These are phyloP conservation scores for Macrobrachium rosenbergii DNA, from an alignment of 1,140 invertebrate species.

Conservation along the genomic window DNA sequence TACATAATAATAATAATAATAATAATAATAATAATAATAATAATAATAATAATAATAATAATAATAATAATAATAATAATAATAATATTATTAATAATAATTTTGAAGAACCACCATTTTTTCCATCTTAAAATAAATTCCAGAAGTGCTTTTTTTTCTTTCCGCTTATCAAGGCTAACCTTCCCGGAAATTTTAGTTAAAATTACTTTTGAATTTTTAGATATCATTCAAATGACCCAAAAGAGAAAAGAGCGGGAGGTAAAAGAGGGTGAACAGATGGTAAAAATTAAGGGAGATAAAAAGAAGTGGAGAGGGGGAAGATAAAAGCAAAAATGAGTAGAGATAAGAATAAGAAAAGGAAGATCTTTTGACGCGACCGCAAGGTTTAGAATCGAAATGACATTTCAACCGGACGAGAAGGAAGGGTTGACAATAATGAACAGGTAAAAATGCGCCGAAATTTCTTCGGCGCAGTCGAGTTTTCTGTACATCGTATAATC, in stretches of 20 bases:
- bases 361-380: too few relatives aligned
- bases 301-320: not conserved
- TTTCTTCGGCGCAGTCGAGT: too few relatives aligned
- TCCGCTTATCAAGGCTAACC: too few relatives aligned
- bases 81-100: too few relatives aligned
- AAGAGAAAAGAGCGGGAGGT: not conserved
- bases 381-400: not conserved
- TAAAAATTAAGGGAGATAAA: not conserved
- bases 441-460: too few relatives aligned
- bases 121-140: too few relatives aligned
- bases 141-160: too few relatives aligned
- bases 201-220: too few relatives aligned
- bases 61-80: not conserved
- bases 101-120: too few relatives aligned
- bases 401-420: not conserved
- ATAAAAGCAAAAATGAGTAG: not conserved
- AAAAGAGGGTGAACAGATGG: not conserved
- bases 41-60: not conserved
- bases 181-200: too few relatives aligned
- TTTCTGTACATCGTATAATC: too few relatives aligned
- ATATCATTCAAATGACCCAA: not conserved
- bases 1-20: too few relatives aligned
- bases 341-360: not conserved
- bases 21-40: not conserved
- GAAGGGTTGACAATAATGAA: not conserved